Conservation (phyloP, 2,113 vertebrate genomes). For the Cyprinus carpio region DNA sequence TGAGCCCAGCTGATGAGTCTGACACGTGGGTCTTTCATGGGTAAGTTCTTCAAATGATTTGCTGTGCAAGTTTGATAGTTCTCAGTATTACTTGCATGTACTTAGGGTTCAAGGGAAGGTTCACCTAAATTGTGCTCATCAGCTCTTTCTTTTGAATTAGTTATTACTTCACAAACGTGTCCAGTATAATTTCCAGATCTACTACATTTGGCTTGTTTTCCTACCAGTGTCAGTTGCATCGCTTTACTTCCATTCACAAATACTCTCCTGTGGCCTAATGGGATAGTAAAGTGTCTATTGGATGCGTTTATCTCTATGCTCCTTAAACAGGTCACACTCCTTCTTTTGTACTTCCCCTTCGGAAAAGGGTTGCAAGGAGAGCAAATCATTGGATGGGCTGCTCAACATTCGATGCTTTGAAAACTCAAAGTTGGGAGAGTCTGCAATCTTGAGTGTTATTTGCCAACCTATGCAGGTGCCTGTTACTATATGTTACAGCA, state of each 20-base stretch:
- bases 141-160: not conserved
- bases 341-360: slow-evolving; percentile 80
- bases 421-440: slow-evolving; percentile 79
- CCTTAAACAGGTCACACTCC: slow-evolving; percentile 84
- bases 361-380: slow-evolving; percentile 64
- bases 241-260: not conserved
- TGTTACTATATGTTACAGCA: not conserved
- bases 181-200: not conserved
- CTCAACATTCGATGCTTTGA: slow-evolving; percentile 73
- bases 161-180: not conserved
- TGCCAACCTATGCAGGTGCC: slow-evolving; percentile 91
- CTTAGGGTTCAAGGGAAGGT: not conserved
- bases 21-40: slow-evolving; percentile 96
- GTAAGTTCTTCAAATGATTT: slow-evolving; percentile 69
- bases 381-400: slow-evolving; percentile 66
- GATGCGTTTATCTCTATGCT: not conserved
- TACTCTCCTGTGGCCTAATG: not conserved
- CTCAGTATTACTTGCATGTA: not conserved
- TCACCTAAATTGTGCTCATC: not conserved
- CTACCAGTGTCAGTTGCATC: not conserved
- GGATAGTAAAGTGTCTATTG: not conserved
- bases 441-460: slow-evolving; percentile 81
- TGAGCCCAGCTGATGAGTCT: slow-evolving; percentile 89
- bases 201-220: not conserved
- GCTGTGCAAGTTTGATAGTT: not conserved